Evolutionary conservation across 2,113 vertebrate genomes (phyloP).

Genomic region (Paramormyrops kingsleyae): DNA sequence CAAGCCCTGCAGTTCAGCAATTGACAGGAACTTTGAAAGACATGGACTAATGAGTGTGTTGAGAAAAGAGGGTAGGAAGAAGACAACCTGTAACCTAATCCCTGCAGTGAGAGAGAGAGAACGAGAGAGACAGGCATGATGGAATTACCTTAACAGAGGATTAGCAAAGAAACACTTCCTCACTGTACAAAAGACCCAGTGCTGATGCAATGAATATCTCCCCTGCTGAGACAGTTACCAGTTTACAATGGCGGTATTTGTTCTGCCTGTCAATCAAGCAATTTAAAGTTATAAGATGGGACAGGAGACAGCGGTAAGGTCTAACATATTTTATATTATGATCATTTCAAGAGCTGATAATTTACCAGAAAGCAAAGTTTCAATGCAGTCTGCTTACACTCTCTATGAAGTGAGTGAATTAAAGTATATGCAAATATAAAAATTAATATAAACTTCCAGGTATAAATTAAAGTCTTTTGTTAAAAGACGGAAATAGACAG

Average conservation of each 20-base stretch:
- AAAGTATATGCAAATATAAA: not conserved
- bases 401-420: not conserved
- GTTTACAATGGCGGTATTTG: constrained; percentile 9
- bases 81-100: not conserved
- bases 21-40: constrained; percentile 9
- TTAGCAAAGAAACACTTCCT: constrained; percentile 9
- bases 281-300: not conserved
- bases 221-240: constrained; percentile 5
- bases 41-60: not conserved
- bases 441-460: not conserved
- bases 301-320: not conserved
- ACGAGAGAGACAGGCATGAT: not conserved
- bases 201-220: not conserved
- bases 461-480: not conserved
- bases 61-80: not conserved
- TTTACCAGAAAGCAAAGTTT: not conserved
- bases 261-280: constrained; percentile 18
- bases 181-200: constrained; percentile 12
- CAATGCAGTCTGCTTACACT: not conserved
- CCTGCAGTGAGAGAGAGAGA: constrained; percentile 10
- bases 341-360: not conserved
- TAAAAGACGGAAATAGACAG: not conserved
- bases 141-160: constrained; percentile 1
- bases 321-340: not conserved
- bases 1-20: not conserved